These are phyloP conservation scores for Columba guinea DNA, from an alignment of 2,797 vertebrate species.

Conservation along the genomic window DNA sequence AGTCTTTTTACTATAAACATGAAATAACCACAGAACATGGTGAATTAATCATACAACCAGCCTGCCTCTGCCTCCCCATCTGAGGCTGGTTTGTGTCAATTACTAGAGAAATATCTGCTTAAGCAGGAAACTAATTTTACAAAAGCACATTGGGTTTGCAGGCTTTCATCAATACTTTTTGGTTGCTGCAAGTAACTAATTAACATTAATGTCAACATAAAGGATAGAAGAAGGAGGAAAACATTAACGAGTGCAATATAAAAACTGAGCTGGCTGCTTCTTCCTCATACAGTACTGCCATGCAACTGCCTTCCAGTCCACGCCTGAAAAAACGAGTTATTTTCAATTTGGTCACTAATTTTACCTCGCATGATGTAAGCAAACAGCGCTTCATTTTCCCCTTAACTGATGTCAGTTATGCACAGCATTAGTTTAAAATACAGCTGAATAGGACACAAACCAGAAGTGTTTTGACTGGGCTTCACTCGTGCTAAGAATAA, in stretches of 20 bases:
- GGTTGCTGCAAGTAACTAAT: slow-evolving; percentile 46
- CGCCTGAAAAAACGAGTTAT: not conserved
- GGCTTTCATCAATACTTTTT: slow-evolving; percentile 49
- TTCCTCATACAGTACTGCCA: not conserved
- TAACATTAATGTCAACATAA: slow-evolving; percentile 53
- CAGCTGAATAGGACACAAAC: not conserved
- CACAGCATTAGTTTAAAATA: slow-evolving; percentile 11
- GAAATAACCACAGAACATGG: slow-evolving; percentile 21
- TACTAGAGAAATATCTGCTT: slow-evolving; percentile 38
- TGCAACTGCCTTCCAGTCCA: not conserved
- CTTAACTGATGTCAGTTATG: not conserved
- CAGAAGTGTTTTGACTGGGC: slow-evolving; percentile 8
- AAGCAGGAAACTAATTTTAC: slow-evolving; percentile 53
- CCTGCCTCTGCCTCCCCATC: not conserved
- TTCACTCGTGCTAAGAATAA: slow-evolving; percentile 1
- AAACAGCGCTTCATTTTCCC: not conserved
- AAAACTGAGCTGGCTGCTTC: not conserved
- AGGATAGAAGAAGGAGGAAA: slow-evolving; percentile 1
- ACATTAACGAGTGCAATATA: not conserved
- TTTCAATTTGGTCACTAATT: slow-evolving; percentile 24
- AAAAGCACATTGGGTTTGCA: not conserved
- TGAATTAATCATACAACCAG: slow-evolving; percentile 16
- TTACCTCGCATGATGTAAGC: slow-evolving; percentile 4
- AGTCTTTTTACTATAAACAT: not conserved
- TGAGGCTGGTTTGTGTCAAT: slow-evolving; percentile 44